Evolutionary conservation across 2,888 invertebrate species (phyloP).

Genomic region (Kryphioiulus occultus): DNA sequence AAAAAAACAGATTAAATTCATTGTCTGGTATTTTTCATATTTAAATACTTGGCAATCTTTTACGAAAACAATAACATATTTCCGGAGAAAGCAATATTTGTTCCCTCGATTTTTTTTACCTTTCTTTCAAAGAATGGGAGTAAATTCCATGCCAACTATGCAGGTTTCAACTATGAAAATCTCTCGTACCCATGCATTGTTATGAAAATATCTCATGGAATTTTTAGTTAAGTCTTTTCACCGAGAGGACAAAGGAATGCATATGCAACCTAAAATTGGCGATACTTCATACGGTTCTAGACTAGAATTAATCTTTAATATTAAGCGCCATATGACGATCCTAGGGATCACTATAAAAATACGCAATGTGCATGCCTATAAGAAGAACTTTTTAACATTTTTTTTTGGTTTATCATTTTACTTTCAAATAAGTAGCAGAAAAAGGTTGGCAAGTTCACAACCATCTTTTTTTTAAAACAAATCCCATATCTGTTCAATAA

Average conservation of each 20-base stretch:
- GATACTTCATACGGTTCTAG: no score
- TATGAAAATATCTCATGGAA: not conserved
- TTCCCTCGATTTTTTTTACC: not conserved
- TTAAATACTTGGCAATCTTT: no score
- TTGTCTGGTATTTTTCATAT: not conserved
- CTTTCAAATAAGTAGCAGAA: not conserved
- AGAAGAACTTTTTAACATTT: not conserved
- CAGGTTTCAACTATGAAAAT: not conserved
- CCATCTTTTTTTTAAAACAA: no score
- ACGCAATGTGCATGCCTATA: not conserved
- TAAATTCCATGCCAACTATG: not conserved
- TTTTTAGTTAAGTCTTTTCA: not conserved
- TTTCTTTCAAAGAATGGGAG: not conserved
- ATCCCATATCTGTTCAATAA: no score
- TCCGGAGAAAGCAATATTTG: not conserved
- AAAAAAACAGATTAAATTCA: not conserved
- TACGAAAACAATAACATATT: not conserved
- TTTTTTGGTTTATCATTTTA: not conserved
- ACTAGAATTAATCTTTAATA: no score
- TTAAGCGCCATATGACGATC: no score
- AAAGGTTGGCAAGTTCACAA: no score
- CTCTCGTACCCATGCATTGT: not conserved
- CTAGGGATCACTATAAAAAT: no score
- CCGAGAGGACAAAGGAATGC: not conserved
- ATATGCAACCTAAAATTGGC: no score